Percentiles rank a stretch among this genome's conserved stretches.
phyloP scores from a whole-genome alignment of 2,888 invertebrate species.

The Suillia variegata region DNA sequence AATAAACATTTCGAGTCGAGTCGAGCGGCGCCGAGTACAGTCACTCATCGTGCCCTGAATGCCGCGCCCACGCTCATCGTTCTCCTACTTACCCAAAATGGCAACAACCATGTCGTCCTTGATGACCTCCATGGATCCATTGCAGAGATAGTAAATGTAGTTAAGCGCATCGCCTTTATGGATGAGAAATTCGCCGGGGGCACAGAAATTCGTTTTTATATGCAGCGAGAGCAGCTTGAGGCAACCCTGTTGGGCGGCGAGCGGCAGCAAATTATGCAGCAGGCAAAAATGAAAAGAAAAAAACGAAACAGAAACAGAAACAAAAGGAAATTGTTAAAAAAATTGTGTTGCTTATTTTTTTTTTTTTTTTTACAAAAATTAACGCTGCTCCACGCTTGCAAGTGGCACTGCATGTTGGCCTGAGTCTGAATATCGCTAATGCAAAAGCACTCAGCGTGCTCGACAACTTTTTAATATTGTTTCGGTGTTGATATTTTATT shows the following conservation, averaged over 20 bases:
- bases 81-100: constrained; percentile 87
- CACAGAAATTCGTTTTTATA: constrained; percentile 93
- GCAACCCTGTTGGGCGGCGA: constrained; percentile 69
- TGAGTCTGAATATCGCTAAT: too few relatives aligned
- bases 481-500: too few relatives aligned
- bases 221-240: constrained; percentile 89
- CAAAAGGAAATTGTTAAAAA: background rate
- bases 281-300: constrained; percentile 12
- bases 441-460: too few relatives aligned
- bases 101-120: constrained; percentile 97
- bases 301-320: constrained; percentile 10
- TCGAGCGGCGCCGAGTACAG: too few relatives aligned
- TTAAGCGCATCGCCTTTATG: constrained; percentile 94
- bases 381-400: too few relatives aligned
- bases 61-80: background rate
- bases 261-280: constrained; percentile 8
- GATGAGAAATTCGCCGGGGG: constrained; percentile 92
- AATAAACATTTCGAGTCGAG: background rate
- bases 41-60: too few relatives aligned
- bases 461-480: too few relatives aligned
- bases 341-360: background rate
- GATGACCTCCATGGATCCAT: constrained; percentile 97
- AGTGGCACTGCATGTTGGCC: too few relatives aligned
- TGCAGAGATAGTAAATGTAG: constrained; percentile 94
- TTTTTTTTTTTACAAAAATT: background rate